Evolutionary conservation across 2,113 vertebrate genomes (phyloP).

Genomic region (Dinomys branickii): DNA sequence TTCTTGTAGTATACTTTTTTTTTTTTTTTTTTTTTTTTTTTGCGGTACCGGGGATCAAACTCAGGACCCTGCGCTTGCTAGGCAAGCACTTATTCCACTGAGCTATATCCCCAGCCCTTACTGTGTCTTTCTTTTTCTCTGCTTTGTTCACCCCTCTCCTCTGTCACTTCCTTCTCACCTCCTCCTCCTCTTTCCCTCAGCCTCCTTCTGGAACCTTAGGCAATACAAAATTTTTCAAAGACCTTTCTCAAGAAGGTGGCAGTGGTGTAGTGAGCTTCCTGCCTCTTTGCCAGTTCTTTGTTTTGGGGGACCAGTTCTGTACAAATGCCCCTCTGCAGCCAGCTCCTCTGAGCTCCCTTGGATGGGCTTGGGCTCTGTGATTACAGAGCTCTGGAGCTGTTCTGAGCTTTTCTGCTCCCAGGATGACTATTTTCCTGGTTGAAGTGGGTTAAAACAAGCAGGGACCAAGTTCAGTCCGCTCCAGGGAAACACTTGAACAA

Average conservation of each 20-base stretch:
- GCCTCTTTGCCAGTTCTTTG: background rate
- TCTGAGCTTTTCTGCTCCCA: background rate
- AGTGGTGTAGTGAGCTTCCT: background rate
- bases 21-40: no score
- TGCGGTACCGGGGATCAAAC: no score
- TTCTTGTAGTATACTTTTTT: no score
- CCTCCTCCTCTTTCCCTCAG: background rate
- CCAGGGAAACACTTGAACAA: constrained; percentile 24
- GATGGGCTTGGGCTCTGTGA: background rate
- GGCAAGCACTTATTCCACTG: no score
- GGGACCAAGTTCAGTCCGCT: constrained; percentile 26
- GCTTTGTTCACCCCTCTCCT: background rate
- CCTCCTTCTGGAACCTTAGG: background rate
- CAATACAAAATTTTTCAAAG: constrained; percentile 20
- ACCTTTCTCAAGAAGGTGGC: background rate
- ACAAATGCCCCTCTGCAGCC: background rate
- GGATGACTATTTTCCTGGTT: background rate
- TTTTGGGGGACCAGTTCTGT: constrained; percentile 38
- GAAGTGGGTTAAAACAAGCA: background rate
- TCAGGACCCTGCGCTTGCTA: no score
- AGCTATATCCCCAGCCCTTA: no score
- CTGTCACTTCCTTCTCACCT: background rate
- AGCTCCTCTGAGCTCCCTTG: background rate
- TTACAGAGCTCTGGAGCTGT: background rate
- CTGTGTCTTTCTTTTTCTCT: background rate